A percentile compares a stretch with the other conserved stretches of the same genome.
phyloP scores from a whole-genome alignment of 1,140 invertebrate genomes.

The Eriosoma lanigerum region DNA sequence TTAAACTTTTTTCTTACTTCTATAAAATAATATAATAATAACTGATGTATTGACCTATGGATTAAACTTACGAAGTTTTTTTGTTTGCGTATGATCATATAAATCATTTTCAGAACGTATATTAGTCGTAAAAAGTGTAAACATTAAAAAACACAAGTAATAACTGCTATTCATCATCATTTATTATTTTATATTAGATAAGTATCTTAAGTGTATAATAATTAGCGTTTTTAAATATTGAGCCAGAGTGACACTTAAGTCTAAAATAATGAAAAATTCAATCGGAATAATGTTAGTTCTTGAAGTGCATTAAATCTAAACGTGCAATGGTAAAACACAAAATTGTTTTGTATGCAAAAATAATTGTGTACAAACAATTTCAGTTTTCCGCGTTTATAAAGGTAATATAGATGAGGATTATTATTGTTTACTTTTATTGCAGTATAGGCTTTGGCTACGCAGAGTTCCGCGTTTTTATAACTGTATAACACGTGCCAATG shows the following conservation, averaged over 20 bases:
- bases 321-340: neutral
- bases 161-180: neutral
- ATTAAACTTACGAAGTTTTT: slow-evolving; percentile 17
- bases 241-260: neutral
- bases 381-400: slow-evolving; percentile 34
- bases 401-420: neutral
- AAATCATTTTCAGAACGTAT: slow-evolving; percentile 40
- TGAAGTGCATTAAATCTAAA: neutral
- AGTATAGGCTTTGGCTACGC: neutral
- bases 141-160: slow-evolving; percentile 17
- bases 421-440: slow-evolving; percentile 25
- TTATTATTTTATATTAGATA: too few species aligned
- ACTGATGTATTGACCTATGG: too few species aligned
- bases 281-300: neutral
- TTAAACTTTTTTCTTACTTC: neutral
- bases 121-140: slow-evolving; percentile 19
- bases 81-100: neutral
- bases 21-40: neutral
- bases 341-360: slow-evolving; percentile 25
- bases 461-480: slow-evolving; percentile 47
- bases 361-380: slow-evolving; percentile 12
- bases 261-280: neutral
- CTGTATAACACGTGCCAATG: neutral
- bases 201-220: neutral
- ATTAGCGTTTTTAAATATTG: neutral